Evolutionary conservation across 2,113 vertebrate genomes (phyloP), one percentile per base, ranked within the genome.

Genomic region (Harpagus bidentatus): DNA sequence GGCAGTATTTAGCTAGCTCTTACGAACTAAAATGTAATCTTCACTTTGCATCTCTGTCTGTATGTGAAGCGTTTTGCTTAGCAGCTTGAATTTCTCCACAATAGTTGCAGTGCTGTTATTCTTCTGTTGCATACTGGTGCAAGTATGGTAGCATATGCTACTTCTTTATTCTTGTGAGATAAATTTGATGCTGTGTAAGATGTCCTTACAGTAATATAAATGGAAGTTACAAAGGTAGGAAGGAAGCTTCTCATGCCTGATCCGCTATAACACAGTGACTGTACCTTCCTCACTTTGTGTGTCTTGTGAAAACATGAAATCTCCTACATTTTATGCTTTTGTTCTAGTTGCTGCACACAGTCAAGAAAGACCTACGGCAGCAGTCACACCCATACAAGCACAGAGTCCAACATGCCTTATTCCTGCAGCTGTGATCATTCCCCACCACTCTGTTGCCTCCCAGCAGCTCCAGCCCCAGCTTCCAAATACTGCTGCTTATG

Each of bases 351-450:
- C 99, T 0, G 98, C 98, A 78, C 99, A 99, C 91, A 98, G 90
- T 97, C 99, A 99, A 97, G 99, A 99, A 88, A 98, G 99, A 69
- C 99, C 99, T 52, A 99, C 99, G 0, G 99, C 99, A 9, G 99
- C 99, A 3, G 99, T 99, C 95, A 99, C 98, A 3, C 99, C 99
- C 86, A 98, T 99, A 95, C 99, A 99, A 97, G 98, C 99, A 81
- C 98, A 97, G 97, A 98, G 97, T 47, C 59, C 99, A 5, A 84
- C 98, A 67, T 96, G 98, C 78, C 98, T 98, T 71, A 97, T 99
- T 97, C 87, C 98, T 95, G 92, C 98, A 72, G n/a, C 96, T 40
- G 89, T 98, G 48, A 98, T 98, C 74, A 98, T 98, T 83, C 93
- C 98, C 4, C 99, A 98, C 93, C 91, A 98, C 83, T 94, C 96